A percentile compares a stretch with the other conserved stretches of the same genome.
Evolutionary conservation across 2,797 vertebrate species (phyloP).

Genomic region (Myotis vivesi): DNA sequence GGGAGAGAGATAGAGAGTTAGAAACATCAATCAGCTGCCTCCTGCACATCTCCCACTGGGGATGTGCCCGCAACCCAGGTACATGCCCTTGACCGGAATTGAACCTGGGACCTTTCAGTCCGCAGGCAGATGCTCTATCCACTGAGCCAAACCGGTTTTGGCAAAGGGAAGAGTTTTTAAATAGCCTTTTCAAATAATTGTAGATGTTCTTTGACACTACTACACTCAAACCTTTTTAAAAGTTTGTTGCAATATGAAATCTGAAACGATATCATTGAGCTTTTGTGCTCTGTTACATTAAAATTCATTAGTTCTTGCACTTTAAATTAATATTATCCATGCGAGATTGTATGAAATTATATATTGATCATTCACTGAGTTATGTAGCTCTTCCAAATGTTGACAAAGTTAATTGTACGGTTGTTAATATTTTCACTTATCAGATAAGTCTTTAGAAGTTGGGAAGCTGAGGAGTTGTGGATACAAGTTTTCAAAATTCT

Average conservation of each 20-base stretch:
- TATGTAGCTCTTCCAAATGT: not conserved
- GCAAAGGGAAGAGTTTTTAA: not conserved
- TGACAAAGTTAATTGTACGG: not conserved
- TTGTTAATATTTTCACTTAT: slow-evolving; percentile 8
- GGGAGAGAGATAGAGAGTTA: no score
- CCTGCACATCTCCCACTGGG: no score
- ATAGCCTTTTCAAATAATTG: not conserved
- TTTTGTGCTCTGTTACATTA: not conserved
- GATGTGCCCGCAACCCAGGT: no score
- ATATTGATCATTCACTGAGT: not conserved
- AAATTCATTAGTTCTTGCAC: not conserved
- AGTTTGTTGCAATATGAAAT: not conserved
- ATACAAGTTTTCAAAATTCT: slow-evolving; percentile 26
- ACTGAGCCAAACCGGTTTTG: no score
- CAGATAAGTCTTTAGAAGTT: slow-evolving; percentile 14
- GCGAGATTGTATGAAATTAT: slow-evolving; percentile 14
- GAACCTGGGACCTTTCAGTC: no score
- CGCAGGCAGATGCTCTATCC: no score
- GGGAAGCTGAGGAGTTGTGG: not conserved
- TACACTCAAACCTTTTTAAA: not conserved
- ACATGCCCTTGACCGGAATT: no score
- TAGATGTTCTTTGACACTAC: not conserved
- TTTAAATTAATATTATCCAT: not conserved
- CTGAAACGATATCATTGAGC: slow-evolving; percentile 17
- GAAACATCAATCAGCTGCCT: no score